Percentiles rank a stretch among this genome's conserved stretches.
phyloP scores from a whole-genome alignment of 2,888 invertebrate genomes.

The Dasypolia templi region DNA sequence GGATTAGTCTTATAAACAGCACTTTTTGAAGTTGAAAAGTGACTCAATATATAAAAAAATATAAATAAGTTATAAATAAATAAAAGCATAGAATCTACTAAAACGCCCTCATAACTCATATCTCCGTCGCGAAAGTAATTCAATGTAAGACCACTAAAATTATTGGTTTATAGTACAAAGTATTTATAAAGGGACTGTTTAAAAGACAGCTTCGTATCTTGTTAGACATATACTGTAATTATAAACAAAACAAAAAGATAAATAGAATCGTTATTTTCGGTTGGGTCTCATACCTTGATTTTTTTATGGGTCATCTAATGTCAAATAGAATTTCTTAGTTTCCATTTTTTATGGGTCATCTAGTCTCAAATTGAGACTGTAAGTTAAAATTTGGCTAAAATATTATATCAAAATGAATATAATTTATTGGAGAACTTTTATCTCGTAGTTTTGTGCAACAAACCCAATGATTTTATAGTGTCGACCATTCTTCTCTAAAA shows the following conservation, averaged over 20 bases:
- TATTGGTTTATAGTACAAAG: slow-evolving; percentile 2
- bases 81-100: background rate
- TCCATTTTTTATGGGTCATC: background rate
- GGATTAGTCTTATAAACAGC: background rate
- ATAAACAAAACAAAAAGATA: background rate
- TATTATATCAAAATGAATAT: background rate
- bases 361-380: slow-evolving; percentile 43
- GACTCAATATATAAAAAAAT: no score
- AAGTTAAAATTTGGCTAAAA: slow-evolving; percentile 2
- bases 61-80: no score
- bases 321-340: no score
- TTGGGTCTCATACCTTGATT: background rate
- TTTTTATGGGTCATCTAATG: background rate
- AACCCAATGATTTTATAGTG: background rate
- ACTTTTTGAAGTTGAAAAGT: background rate
- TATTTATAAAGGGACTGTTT: slow-evolving; percentile 1
- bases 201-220: background rate
- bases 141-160: background rate
- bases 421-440: background rate
- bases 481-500: background rate
- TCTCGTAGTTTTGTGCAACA: background rate
- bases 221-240: background rate
- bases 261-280: background rate
- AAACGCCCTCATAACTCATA: background rate
- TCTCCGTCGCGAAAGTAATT: background rate